Conservation (phyloP, 2,113 vertebrate genomes). For the Eudyptes chrysolophus region DNA sequence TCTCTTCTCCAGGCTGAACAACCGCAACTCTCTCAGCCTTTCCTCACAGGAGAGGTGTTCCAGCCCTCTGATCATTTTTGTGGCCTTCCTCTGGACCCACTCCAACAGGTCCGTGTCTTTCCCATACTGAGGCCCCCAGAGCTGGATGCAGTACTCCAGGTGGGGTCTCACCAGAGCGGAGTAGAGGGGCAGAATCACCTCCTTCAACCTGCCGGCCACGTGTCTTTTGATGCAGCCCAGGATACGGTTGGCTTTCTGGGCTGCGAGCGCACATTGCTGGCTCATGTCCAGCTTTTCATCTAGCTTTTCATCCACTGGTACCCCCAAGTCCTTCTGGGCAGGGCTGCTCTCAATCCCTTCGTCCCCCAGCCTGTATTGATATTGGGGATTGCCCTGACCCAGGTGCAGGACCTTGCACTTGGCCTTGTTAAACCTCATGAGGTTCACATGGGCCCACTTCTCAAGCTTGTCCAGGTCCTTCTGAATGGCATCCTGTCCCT, state of each 20-base stretch:
- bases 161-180: background rate
- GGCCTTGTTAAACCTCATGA: background rate
- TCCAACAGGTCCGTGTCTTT: background rate
- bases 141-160: accelerated
- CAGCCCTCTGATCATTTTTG: background rate
- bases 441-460: background rate
- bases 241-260: background rate
- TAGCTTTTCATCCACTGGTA: background rate
- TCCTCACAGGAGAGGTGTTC: background rate
- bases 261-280: accelerated
- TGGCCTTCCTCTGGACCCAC: background rate
- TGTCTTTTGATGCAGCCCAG: background rate
- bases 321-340: accelerated
- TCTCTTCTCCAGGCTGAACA: background rate
- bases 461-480: background rate
- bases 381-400: accelerated
- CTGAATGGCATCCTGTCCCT: background rate
- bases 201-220: accelerated
- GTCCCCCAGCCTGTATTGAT: background rate
- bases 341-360: background rate
- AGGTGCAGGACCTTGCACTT: background rate
- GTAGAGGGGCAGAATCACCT: background rate
- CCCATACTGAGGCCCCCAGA: accelerated
- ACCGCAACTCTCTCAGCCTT: background rate
- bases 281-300: background rate